Evolutionary conservation across 2,888 invertebrate genomes (phyloP), one percentile per base, ranked within the genome.

Genomic region (Philaethria dido): DNA sequence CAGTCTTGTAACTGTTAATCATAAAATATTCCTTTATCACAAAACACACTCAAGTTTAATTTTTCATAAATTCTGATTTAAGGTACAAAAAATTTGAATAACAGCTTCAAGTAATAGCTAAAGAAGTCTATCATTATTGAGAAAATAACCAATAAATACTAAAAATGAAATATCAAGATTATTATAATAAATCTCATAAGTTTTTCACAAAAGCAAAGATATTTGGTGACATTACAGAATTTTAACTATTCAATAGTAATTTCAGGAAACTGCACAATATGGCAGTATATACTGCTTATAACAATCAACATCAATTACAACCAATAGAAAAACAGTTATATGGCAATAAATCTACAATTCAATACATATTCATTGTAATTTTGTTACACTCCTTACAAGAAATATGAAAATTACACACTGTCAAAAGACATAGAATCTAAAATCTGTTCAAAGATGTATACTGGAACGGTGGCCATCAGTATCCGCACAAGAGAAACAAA

Each of bases 371-470:
- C 59, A 62, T 63, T 60, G 55, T 45, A 36, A 68, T 64, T 64
- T 57, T 62, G 63, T 69, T 52, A 67, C 67, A 69, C 39, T 61
- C 36, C 45, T 68, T 67, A 72, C 57, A 67, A 63, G 80, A 80
- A 77, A 77, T 80, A 80, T 77, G 81, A 84, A 83, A 84, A 82
- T 78, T 84, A 80, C 74, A 76, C 77, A 77, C 82, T 82, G 86
- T 88, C 87, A 89, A 88, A 85, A 88, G 88, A 88, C 87, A 79
- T 83, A 84, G 78, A 80, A 85, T 88, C 86, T 81, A 89, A 88
- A 88, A 87, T 57, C 74, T 81, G 84, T 45, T 44, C 13, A 59
- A 25, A 44, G 59, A 25, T 59, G 54, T 64, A 60, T 67, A 71
- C 57, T 66, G 66, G 61, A 64, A 59, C 36, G 57, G 67, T 66